A percentile compares a stretch with the other conserved stretches of the same genome.
Evolutionary conservation across 1,140 invertebrate species (phyloP).

Genomic region (Tetramorium alpestre): DNA sequence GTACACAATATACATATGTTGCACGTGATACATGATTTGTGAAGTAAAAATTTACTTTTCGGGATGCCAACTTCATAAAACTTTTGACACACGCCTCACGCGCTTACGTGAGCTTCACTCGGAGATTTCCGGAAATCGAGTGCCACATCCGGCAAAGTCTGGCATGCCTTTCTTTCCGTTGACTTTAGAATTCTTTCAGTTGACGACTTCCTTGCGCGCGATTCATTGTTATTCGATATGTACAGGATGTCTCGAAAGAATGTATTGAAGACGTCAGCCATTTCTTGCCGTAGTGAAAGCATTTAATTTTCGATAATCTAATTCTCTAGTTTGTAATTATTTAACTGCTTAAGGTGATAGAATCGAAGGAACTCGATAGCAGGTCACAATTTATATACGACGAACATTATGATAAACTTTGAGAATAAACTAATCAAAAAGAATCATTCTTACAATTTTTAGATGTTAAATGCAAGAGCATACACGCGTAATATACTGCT

Average conservation of each 20-base stretch:
- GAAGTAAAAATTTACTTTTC: too few relatives aligned
- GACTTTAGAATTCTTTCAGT: constrained; percentile 6
- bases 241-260: background rate
- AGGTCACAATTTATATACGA: background rate
- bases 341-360: background rate
- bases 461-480: background rate
- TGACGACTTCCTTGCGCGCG: constrained; percentile 1
- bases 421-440: background rate
- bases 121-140: constrained; percentile 36
- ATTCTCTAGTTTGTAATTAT: background rate
- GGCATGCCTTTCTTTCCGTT: constrained; percentile 16
- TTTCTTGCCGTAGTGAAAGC: background rate
- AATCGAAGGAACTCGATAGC: background rate
- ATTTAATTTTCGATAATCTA: constrained; percentile 2
- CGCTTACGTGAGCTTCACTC: background rate
- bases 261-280: background rate
- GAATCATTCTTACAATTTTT: too few relatives aligned
- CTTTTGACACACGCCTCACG: background rate
- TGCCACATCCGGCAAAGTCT: constrained; percentile 1
- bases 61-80: too few relatives aligned
- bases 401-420: background rate
- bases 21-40: too few relatives aligned
- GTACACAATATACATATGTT: too few relatives aligned
- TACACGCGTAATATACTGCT: background rate
- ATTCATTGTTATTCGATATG: background rate